Evolutionary conservation across 2,797 vertebrate species (phyloP).

Genomic region (Zalophus californianus): DNA sequence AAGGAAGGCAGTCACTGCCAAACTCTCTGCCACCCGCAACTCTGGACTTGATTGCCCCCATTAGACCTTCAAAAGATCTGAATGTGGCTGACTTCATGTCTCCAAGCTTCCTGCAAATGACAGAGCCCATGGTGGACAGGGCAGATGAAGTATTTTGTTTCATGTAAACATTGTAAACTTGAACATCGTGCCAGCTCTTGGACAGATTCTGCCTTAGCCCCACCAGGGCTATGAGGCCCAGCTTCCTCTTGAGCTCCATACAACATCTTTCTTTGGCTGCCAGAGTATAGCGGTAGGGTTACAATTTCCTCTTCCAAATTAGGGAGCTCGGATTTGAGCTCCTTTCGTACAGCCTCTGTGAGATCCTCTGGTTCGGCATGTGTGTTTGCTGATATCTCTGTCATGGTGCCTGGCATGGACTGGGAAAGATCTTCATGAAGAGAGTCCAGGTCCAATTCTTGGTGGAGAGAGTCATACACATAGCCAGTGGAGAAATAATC

Average conservation of each 20-base stretch:
- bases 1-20: conserved; percentile 87
- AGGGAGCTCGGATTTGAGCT: conserved; percentile 55
- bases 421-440: conserved; percentile 50
- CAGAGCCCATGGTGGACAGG: conserved; percentile 92
- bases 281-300: conserved; percentile 92
- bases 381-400: not conserved
- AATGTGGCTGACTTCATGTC: conserved; percentile 97
- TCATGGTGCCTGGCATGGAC: not conserved
- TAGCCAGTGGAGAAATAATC: not conserved
- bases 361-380: not conserved
- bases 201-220: conserved; percentile 94
- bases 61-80: conserved; percentile 96
- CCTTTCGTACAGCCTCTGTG: not conserved
- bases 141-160: conserved; percentile 95
- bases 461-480: conserved; percentile 18
- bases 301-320: conserved; percentile 96
- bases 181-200: conserved; percentile 95
- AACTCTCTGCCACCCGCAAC: conserved; percentile 92
- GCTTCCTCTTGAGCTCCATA: conserved; percentile 93
- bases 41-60: conserved; percentile 95
- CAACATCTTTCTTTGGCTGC: conserved; percentile 95
- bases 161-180: conserved; percentile 92
- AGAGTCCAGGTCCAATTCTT: conserved; percentile 68
- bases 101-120: conserved; percentile 92
- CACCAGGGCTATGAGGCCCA: conserved; percentile 91